Evolutionary conservation across 2,888 invertebrate genomes (phyloP), one percentile per base, ranked within the genome.

Genomic region (Ichneumoninae sp.): DNA sequence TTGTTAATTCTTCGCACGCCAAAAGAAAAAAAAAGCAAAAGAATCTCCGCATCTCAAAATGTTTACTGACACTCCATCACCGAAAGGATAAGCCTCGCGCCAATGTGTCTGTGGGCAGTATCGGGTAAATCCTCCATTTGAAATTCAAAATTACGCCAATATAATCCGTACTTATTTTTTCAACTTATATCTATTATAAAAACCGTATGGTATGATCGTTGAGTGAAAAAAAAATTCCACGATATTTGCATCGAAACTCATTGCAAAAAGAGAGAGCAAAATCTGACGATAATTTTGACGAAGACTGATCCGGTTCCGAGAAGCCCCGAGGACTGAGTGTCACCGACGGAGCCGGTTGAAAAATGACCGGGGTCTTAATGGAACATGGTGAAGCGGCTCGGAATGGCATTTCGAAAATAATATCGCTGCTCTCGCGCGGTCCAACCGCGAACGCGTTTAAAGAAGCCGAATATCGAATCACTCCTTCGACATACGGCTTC

Each of bases 61-160:
- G 44, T n/a, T 60, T 52, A n/a, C 30, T n/a, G 40, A 74, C 19
- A 10, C 19, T 50, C 19, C 19, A 13, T 30, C 10, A n/a, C 47
- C 69, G 22, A 36, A 62, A 52, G 22, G n/a, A 70, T 7, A 10
- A 50, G 47, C 33, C n/a, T n/a, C 60, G 16, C 57, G 16, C 13
- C n/a, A 16, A 8, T 8, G 22, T 22, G 22, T 68, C 54, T 30
- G 52, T 36, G 33, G 19, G 19, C 54, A 60, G 44, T 19, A 40
- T 57, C 10, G 47, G 26, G 30, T n/a, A 62, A 62, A 47, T 16
- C 5, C 40, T 57, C 26, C 7, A 33, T 74, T 70, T 57, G 36
- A 80, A 65, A 75, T 26, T 66, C 33, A 33, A 70, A 80, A 76
- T 83, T 83, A 3, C 4, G 47, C 33, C 40, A 76, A 80, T 72